Evolutionary conservation across 2,797 vertebrate genomes (phyloP), one percentile per base, ranked within the genome.

Genomic region (Microchirus variegatus): DNA sequence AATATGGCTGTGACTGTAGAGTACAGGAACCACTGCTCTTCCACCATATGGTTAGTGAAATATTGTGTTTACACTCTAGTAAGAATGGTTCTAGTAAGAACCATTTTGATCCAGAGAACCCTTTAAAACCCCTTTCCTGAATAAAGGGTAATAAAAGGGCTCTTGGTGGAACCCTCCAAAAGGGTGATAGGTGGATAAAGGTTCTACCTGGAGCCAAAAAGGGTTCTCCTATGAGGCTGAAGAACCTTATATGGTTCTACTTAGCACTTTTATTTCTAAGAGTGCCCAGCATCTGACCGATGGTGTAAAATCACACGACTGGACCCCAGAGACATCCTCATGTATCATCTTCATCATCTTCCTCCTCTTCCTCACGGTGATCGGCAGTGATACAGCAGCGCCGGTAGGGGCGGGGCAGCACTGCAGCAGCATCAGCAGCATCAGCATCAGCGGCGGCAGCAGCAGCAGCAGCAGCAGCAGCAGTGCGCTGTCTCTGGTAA

Each of bases 361-460:
- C 56, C 19, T 12, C 38, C 35, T 61, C 77, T 64, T 16, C 16
- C 51, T 1, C 53, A 2, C 51, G 11, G 62, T 63, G 84, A 79
- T 80, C 54, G 71, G 73, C 72, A 66, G 62, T 66, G 81, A 86
- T 85, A 86, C 78, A 85, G 84, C 80, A 81, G 75, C 79, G 67
- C 77, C 67, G 79, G 83, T 81, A 86, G 89, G 90, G 90, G 90
- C 84, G 87, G 82, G 89, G 87, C 89, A 55, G 83, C 89, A 93
- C 87, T 93, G 91, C 92, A 90, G 92, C 86, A 90, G 84, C 31
- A 18, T 36, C 51, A 90, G 87, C 41, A 42, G 14, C 92, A 90
- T 92, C 86, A 90, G 87, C 48, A 17, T 35, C 51, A 90, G 87
- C n/a, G n/a, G n/a, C n/a, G n/a, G 91, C 92, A 90, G 92, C 86